These are phyloP conservation scores for Acromyrmex charruanus DNA, from an alignment of 1,140 invertebrate genomes.

Conservation along the genomic window DNA sequence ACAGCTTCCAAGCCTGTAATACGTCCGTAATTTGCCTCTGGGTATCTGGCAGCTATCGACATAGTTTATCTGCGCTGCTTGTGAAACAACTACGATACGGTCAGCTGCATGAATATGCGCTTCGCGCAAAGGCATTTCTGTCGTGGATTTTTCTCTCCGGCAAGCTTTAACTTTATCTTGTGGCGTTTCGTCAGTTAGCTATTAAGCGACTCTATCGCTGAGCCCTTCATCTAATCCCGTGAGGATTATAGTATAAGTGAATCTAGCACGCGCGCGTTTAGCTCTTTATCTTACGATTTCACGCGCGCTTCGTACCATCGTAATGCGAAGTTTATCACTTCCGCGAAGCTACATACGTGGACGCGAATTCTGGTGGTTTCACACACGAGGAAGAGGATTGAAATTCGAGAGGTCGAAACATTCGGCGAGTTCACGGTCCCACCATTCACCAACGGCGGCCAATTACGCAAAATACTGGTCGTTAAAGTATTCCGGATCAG, in stretches of 20 bases:
- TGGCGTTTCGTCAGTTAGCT: constrained; percentile 2
- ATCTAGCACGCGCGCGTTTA: neutral
- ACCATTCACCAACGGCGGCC: constrained; percentile 12
- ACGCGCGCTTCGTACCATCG: neutral
- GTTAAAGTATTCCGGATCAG: constrained; percentile 59
- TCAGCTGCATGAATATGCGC: neutral
- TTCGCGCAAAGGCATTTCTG: neutral
- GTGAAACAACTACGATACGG: neutral
- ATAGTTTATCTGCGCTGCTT: constrained; percentile 6
- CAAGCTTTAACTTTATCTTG: neutral
- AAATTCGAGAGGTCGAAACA: constrained; percentile 50
- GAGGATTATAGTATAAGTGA: constrained; percentile 27
- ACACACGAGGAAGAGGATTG: neutral
- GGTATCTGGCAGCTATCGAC: constrained; percentile 28
- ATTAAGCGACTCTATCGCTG: neutral
- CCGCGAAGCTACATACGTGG: neutral
- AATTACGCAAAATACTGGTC: constrained; percentile 66
- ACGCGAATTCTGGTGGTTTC: constrained; percentile 10
- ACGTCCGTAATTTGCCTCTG: constrained; percentile 24
- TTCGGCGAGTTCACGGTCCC: constrained; percentile 4
- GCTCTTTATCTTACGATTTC: constrained; percentile 35
- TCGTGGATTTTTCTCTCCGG: neutral
- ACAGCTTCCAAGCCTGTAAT: constrained; percentile 37
- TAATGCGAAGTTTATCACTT: constrained; percentile 30
- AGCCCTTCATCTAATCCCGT: constrained; percentile 10